Conservation (phyloP, 2,797 vertebrate species). For the Eutrigla gurnardus region DNA sequence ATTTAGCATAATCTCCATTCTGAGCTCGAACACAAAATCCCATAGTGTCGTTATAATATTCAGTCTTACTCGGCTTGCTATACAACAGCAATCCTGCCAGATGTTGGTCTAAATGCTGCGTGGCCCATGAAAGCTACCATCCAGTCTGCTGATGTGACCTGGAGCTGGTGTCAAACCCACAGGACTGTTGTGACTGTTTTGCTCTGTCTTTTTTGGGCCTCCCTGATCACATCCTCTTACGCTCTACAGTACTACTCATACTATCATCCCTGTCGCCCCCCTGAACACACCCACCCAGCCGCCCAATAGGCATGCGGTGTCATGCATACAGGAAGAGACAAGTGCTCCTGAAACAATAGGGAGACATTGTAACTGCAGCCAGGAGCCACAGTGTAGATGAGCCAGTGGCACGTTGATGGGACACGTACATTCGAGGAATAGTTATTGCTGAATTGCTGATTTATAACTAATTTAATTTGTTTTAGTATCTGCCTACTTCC, state of each 20-base stretch:
- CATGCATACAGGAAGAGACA: conserved; percentile 59
- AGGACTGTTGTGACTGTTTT: conserved; percentile 74
- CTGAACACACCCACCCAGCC: conserved; percentile 30
- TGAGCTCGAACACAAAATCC: background rate
- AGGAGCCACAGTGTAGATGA: background rate
- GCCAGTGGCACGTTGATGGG: background rate
- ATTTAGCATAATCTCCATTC: background rate
- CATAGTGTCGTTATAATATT: background rate
- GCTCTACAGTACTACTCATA: conserved; percentile 25
- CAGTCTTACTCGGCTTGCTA: background rate
- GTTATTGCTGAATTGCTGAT: background rate
- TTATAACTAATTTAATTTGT: background rate
- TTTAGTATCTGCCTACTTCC: background rate
- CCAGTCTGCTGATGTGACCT: conserved; percentile 46
- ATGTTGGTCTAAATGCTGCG: conserved; percentile 19
- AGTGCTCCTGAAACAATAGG: conserved; percentile 57
- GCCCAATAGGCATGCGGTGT: conserved; percentile 26
- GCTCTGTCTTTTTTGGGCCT: conserved; percentile 61
- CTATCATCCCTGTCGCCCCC: conserved; percentile 12
- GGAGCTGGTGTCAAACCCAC: conserved; percentile 38
- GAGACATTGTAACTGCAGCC: conserved; percentile 5
- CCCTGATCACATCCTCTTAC: conserved; percentile 61
- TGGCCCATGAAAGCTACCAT: background rate
- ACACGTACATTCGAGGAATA: background rate
- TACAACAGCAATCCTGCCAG: background rate